Base-by-base conservation (phyloP, 1,140 invertebrate genomes). In the Epicauta chinensis region DNA sequence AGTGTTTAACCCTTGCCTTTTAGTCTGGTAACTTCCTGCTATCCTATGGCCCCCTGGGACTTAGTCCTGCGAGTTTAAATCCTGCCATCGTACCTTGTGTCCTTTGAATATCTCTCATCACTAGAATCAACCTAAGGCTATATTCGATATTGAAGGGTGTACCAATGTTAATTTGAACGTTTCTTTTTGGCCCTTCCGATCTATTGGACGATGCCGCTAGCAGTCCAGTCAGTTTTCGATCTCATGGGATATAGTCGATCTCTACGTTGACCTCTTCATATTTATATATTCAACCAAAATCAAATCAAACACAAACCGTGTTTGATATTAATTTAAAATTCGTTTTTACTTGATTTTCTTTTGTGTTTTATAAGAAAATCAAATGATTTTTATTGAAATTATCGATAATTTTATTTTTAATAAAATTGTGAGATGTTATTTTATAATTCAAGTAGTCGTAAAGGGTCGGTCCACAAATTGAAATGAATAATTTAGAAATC, bases 1-100 rank as follows among this genome's bases (percentile, higher is more conserved):
- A 66, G 64, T 66, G 64, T 68, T 64, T 67, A 70, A 69, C 68
- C 68, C 68, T 68, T 68, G 67, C 66, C 64, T 68, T 67, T 67
- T 62, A 69, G 60, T 62, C 52, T 55, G 51, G 54, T 60, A 64
- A 63, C 64, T 66, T 66, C 64, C 64, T 66, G 62, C 60, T 67
- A 63, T 62, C 60, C 63, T 62, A 56, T 47, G 53, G 59, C 59
- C 66, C 64, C 65, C 53, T 59, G 65, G 65, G 67, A 67, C 41
- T 30, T 30, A 55, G 59, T 63, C 56, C 64, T 61, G 58, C 48
- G 47, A 66, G 61, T 60, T 59, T 62, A 61, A 66, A 67, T 66
- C 61, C 59, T 61, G 42, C 55, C 49, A 37, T 56, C 49, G 35
- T 53, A 51, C 53, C 42, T 56, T 58, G 51, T 64, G 61, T 66